These are phyloP conservation scores for Hydractinia symbiolongicarpus DNA, from an alignment of 30 jellyfish, hydroid and myxozoan genomes.

Conservation along the genomic window DNA sequence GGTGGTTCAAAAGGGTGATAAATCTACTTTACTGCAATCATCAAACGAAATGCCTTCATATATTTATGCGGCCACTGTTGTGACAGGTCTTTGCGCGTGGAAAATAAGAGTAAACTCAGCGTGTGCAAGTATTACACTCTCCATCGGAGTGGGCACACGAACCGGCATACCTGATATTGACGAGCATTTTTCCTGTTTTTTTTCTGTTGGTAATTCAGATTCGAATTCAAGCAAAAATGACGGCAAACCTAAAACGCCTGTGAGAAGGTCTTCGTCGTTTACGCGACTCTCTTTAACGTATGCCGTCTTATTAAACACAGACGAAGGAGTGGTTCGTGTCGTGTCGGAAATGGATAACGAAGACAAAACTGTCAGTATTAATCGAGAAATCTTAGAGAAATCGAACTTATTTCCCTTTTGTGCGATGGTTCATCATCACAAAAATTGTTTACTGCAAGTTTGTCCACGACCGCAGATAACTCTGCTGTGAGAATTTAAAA, in stretches of 20 bases:
- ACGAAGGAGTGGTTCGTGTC: slow-evolving; percentile 17
- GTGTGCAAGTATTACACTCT: slow-evolving; percentile 14
- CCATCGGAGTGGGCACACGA: slow-evolving; percentile 20
- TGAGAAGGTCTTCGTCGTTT: slow-evolving; percentile 8
- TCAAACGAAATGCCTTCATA: slow-evolving; percentile 6
- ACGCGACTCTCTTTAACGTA: slow-evolving; percentile 15
- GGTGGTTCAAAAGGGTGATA: slow-evolving; percentile 23
- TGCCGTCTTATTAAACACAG: slow-evolving; percentile 3
- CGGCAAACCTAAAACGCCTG: background rate
- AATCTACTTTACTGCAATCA: slow-evolving; percentile 6
- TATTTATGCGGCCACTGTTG: slow-evolving; percentile 5
- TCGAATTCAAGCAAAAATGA: background rate
- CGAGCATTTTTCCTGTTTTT: slow-evolving; percentile 23
- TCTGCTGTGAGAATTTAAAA: background rate
- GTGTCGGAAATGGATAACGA: background rate
- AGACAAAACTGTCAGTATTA: slow-evolving; percentile 3
- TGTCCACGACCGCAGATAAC: slow-evolving; percentile 27
- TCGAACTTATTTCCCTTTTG: slow-evolving; percentile 11
- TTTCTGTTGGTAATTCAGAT: background rate
- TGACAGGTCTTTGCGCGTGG: slow-evolving; percentile 28
- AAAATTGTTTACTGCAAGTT: slow-evolving; percentile 2
- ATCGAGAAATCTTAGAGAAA: background rate
- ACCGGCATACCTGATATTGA: slow-evolving; percentile 26
- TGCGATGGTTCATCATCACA: slow-evolving; percentile 13
- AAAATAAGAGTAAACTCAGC: slow-evolving; percentile 11